Evolutionary conservation across 35 echinoderm and acorn worm genomes (phyloP).

Genomic region (Heliocidaris tuberculata): DNA sequence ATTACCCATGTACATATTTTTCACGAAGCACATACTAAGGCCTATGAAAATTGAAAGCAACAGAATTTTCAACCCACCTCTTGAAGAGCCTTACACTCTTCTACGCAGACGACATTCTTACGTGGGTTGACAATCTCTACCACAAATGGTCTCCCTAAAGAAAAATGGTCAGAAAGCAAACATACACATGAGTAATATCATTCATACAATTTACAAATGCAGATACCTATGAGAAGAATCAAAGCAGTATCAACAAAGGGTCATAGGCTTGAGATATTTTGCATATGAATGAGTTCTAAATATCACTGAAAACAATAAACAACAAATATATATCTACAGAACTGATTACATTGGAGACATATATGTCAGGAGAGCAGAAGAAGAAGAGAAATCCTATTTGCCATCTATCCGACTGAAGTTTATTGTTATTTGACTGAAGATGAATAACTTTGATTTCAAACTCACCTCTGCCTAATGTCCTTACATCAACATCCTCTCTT

Average conservation of each 20-base stretch:
- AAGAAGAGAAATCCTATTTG: no score
- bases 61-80: conserved; percentile 52
- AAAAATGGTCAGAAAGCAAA: conserved; percentile 6
- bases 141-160: conserved; percentile 89
- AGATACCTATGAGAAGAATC: no score
- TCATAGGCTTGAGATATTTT: background rate
- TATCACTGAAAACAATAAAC: background rate
- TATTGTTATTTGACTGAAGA: background rate
- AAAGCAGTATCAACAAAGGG: no score
- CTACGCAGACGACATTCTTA: conserved; percentile 39
- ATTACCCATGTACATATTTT: no score
- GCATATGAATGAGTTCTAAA: background rate
- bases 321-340: background rate
- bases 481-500: conserved; percentile 97
- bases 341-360: background rate
- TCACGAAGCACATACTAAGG: background rate
- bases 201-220: no score
- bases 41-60: background rate
- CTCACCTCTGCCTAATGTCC: conserved; percentile 85
- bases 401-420: no score
- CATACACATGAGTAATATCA: no score
- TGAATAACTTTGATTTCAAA: background rate
- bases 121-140: conserved; percentile 74
- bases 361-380: no score
- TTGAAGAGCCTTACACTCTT: conserved; percentile 74